phyloP scores from a whole-genome alignment of 1,140 invertebrate genomes.

The Oreohelix idahoensis region DNA sequence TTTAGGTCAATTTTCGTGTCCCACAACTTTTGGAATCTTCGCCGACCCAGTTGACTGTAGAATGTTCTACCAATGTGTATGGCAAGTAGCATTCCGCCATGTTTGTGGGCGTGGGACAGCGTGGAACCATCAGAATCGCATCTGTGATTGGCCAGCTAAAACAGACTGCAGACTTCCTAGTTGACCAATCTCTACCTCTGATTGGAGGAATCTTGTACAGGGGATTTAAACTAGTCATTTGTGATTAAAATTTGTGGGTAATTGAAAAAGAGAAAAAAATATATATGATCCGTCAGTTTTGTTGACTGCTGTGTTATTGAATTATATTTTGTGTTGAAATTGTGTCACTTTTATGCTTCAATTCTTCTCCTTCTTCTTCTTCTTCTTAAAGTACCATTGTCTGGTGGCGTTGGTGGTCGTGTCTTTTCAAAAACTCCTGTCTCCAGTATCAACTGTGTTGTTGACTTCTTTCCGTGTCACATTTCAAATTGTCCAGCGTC shows the following conservation, averaged over 20 bases:
- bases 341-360: no score
- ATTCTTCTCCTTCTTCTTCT: no score
- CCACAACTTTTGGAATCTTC: slow-evolving; percentile 50
- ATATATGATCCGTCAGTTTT: no score
- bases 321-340: no score
- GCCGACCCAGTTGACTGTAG: slow-evolving; percentile 44
- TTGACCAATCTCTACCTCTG: neutral
- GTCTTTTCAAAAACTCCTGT: no score
- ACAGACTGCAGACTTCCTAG: neutral
- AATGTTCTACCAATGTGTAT: slow-evolving; percentile 53
- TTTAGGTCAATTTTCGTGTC: slow-evolving; percentile 20
- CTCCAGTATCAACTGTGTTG: no score
- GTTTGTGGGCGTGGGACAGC: slow-evolving; percentile 50
- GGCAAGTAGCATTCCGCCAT: slow-evolving; percentile 50
- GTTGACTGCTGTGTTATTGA: no score
- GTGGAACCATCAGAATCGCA: slow-evolving; percentile 49
- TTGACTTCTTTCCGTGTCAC: no score
- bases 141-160: slow-evolving; percentile 51
- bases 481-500: no score
- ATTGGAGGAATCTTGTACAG: neutral
- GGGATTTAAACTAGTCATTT: neutral
- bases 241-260: neutral
- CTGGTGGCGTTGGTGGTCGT: no score
- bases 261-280: neutral
- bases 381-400: no score